Conservation (phyloP, 2,797 vertebrate species). For the Ceyx erithaca region DNA sequence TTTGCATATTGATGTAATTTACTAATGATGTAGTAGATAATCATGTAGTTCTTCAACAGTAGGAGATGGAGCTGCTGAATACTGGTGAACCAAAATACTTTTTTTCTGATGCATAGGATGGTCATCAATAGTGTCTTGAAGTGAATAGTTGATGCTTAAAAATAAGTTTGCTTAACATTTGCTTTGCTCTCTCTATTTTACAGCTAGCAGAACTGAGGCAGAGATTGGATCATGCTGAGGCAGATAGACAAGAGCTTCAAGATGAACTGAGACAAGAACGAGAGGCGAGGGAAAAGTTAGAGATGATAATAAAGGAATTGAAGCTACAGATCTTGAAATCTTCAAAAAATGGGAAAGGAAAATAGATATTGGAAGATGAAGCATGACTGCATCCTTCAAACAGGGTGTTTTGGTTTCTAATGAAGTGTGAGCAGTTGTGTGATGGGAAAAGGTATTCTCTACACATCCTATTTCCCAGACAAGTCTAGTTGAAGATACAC, state of each 20-base stretch:
- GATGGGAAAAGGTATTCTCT: conserved; percentile 49
- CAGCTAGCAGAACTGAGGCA: conserved; percentile 91
- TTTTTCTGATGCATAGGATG: not conserved
- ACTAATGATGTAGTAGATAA: not conserved
- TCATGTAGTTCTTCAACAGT: not conserved
- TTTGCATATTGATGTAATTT: not conserved
- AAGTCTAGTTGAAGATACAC: conserved; percentile 56
- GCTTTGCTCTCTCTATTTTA: not conserved
- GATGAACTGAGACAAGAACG: conserved; percentile 92
- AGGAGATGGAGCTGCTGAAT: not conserved
- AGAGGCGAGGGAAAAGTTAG: conserved; percentile 91
- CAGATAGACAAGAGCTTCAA: conserved; percentile 92
- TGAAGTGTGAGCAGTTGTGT: conserved; percentile 52
- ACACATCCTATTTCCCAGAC: conserved; percentile 53
- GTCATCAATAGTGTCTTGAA: not conserved
- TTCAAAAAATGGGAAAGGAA: conserved; percentile 77
- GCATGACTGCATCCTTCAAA: conserved; percentile 6
- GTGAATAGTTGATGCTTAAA: not conserved
- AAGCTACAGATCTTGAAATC: conserved; percentile 87
- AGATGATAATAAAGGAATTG: conserved; percentile 90
- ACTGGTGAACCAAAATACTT: not conserved
- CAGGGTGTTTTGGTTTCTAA: conserved; percentile 67
- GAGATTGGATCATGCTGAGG: conserved; percentile 91
- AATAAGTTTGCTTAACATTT: not conserved
- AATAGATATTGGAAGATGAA: conserved; percentile 64